These are phyloP conservation scores for Andrena hattorfiana DNA, from an alignment of 2,888 invertebrate species.

Conservation along the genomic window DNA sequence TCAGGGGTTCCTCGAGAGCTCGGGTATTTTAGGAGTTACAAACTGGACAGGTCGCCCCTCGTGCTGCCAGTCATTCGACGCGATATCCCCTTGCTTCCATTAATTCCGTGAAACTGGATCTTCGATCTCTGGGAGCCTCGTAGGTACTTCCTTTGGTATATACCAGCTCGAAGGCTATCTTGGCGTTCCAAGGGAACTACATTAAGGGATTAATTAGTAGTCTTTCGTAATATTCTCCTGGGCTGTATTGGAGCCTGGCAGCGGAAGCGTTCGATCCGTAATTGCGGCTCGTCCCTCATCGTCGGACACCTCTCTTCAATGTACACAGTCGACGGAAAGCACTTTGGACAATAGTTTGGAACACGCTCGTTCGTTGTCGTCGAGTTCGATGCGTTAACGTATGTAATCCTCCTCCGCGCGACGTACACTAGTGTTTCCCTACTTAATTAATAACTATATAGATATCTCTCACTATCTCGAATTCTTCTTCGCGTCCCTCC, in stretches of 20 bases:
- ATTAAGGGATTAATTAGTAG: too few relatives aligned
- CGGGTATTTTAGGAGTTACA: slow-evolving; percentile 36
- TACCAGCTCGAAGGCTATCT: too few relatives aligned
- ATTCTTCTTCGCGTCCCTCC: slow-evolving; percentile 29
- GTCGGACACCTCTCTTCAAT: slow-evolving; percentile 43
- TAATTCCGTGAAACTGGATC: neutral
- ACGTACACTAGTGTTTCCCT: slow-evolving; percentile 51
- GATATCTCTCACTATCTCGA: slow-evolving; percentile 60
- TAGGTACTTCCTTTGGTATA: too few relatives aligned
- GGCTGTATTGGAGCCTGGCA: slow-evolving; percentile 5
- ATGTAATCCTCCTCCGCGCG: slow-evolving; percentile 30
- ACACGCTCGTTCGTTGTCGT: slow-evolving; percentile 58
- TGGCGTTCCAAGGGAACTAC: too few relatives aligned
- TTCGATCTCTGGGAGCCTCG: neutral
- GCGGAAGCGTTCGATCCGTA: slow-evolving; percentile 9
- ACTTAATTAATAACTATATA: slow-evolving; percentile 51
- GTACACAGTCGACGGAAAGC: slow-evolving; percentile 61
- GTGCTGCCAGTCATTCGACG: slow-evolving; percentile 3
- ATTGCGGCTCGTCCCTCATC: slow-evolving; percentile 23
- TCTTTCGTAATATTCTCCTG: too few relatives aligned
- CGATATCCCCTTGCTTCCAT: neutral
- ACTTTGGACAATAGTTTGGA: slow-evolving; percentile 66
- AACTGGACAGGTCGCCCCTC: slow-evolving; percentile 41
- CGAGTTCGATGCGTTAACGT: slow-evolving; percentile 51
- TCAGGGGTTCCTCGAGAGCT: slow-evolving; percentile 13